Conservation (phyloP, 2,888 invertebrate species). For the Nomada hirtipes region DNA sequence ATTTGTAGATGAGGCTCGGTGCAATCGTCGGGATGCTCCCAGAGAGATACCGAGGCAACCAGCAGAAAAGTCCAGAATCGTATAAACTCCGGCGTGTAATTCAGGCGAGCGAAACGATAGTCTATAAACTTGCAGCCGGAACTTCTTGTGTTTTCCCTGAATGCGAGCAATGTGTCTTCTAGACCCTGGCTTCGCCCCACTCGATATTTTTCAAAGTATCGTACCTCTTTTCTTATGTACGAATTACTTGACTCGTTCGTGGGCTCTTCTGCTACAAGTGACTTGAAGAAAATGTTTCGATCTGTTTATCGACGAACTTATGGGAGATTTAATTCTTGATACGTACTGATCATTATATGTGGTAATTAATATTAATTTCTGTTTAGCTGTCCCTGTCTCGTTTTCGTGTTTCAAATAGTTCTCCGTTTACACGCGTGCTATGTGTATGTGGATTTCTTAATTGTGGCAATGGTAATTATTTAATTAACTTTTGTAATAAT, state of each 20-base stretch:
- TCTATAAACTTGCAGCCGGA: slow-evolving; percentile 63
- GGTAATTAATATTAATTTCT: not conserved
- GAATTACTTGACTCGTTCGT: slow-evolving; percentile 1
- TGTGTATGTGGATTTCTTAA: no score
- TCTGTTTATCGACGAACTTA: not conserved
- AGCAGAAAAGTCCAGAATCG: slow-evolving; percentile 55
- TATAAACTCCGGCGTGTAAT: slow-evolving; percentile 60
- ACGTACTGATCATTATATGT: not conserved
- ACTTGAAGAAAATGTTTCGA: not conserved
- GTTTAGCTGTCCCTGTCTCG: no score
- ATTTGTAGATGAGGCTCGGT: slow-evolving; percentile 59
- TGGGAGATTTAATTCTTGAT: no score
- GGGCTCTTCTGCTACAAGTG: not conserved
- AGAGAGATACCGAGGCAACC: slow-evolving; percentile 49
- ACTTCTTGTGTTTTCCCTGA: slow-evolving; percentile 58
- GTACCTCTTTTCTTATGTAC: not conserved
- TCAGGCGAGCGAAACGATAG: slow-evolving; percentile 58
- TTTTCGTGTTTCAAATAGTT: no score
- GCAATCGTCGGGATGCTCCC: slow-evolving; percentile 47
- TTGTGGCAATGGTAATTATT: no score
- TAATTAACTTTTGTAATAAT: no score
- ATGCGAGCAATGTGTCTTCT: slow-evolving; percentile 38
- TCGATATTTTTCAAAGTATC: slow-evolving; percentile 16
- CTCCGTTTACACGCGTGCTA: no score
- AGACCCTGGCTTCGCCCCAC: slow-evolving; percentile 9